Percentiles rank a stretch among this genome's conserved stretches.
phyloP scores from a whole-genome alignment of 2,797 vertebrate genomes.

The Pangasius larnaudii region DNA sequence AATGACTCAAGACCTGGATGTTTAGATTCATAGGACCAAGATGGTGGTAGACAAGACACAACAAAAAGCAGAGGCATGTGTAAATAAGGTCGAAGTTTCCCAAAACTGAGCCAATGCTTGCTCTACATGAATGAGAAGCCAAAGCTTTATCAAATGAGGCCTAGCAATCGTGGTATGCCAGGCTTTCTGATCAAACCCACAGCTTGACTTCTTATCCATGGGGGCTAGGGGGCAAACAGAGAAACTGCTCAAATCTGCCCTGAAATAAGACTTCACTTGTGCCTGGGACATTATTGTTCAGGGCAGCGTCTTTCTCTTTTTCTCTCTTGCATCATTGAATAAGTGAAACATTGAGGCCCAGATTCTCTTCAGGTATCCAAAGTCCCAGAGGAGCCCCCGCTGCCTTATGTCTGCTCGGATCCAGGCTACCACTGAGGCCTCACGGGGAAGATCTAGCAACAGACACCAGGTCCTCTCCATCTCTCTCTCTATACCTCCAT shows the following conservation, averaged over 20 bases:
- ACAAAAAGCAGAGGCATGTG: conserved; percentile 59
- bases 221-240: conserved; percentile 1
- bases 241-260: conserved; percentile 13
- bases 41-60: conserved; percentile 51
- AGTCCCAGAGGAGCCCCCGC: conserved; percentile 65
- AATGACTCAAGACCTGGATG: conserved; percentile 30
- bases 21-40: conserved; percentile 31
- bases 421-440: conserved; percentile 68
- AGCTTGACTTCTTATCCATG: conserved; percentile 2
- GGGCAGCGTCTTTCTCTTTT: not conserved
- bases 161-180: conserved; percentile 43
- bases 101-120: conserved; percentile 52
- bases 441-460: conserved; percentile 63
- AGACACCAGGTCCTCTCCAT: conserved; percentile 68
- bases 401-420: conserved; percentile 69
- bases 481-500: conserved; percentile 41
- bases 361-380: conserved; percentile 33
- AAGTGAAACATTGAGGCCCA: conserved; percentile 37
- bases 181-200: conserved; percentile 37
- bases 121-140: conserved; percentile 58
- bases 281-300: conserved; percentile 27
- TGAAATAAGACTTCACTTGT: conserved; percentile 21
- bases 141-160: conserved; percentile 60
- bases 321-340: conserved; percentile 24
- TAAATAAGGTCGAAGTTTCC: conserved; percentile 63